phyloP scores from a whole-genome alignment of 2,888 invertebrate species.

The Luffia ferchaultella region DNA sequence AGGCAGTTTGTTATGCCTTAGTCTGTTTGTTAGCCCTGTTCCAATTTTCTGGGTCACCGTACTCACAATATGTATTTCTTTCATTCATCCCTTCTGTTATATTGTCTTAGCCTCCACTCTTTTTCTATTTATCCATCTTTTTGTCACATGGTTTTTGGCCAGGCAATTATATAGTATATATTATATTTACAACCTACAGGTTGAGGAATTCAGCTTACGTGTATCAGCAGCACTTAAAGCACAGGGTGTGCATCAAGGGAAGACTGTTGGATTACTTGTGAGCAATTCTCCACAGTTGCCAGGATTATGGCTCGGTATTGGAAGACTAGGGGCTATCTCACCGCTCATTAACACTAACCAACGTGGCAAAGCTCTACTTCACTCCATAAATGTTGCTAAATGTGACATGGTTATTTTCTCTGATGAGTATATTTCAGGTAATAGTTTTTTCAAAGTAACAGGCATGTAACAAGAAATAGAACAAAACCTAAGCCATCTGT shows the following conservation, averaged over 20 bases:
- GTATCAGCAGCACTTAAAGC: conserved; percentile 82
- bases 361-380: conserved; percentile 80
- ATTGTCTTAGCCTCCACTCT: no score
- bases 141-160: no score
- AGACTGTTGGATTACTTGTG: conserved; percentile 87
- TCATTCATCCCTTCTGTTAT: no score
- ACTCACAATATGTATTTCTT: no score
- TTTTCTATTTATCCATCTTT: no score
- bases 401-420: conserved; percentile 88
- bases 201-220: conserved; percentile 87
- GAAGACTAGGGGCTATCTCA: conserved; percentile 84
- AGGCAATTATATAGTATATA: neutral
- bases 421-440: conserved; percentile 72
- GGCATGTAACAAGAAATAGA: no score
- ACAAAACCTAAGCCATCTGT: no score
- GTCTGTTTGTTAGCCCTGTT: no score
- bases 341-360: conserved; percentile 96
- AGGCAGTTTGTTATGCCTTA: no score
- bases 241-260: conserved; percentile 85
- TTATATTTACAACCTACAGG: conserved; percentile 52
- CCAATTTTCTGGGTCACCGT: no score
- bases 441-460: no score
- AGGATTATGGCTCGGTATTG: conserved; percentile 91
- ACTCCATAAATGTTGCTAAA: conserved; percentile 87
- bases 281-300: conserved; percentile 94